These are phyloP conservation scores for Chondrosia reniformis DNA, from an alignment of 37 sponge, comb jelly and placozoan species.

Conservation along the genomic window DNA sequence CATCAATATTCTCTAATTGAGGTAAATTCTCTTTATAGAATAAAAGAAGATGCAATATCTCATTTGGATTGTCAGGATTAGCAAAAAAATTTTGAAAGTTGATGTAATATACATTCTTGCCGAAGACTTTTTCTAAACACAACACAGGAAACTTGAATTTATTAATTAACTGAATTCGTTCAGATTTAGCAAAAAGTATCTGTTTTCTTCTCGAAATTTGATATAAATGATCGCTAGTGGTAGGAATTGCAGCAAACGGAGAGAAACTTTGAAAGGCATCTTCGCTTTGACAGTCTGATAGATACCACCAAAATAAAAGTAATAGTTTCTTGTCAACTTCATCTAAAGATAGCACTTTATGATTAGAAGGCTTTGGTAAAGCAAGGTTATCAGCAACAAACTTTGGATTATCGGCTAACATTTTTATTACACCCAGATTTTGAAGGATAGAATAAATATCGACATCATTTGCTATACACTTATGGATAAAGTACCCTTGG, in stretches of 20 bases:
- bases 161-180: too few relatives aligned
- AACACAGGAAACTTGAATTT: too few relatives aligned
- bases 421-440: neutral
- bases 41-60: too few relatives aligned
- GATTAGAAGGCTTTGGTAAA: too few relatives aligned
- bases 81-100: too few relatives aligned
- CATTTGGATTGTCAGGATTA: too few relatives aligned
- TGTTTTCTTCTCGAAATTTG: neutral
- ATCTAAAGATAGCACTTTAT: neutral
- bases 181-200: too few relatives aligned
- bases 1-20: too few relatives aligned
- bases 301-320: neutral
- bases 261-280: neutral
- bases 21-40: too few relatives aligned
- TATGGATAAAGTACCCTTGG: conserved; percentile 18
- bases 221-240: neutral
- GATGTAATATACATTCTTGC: too few relatives aligned
- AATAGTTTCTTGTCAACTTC: neutral
- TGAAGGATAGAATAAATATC: neutral
- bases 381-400: conserved; percentile 26
- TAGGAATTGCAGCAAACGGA: conserved; percentile 8
- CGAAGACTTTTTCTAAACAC: too few relatives aligned
- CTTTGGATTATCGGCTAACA: neutral
- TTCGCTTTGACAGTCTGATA: neutral
- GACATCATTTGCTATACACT: neutral